phyloP scores from a whole-genome alignment of 64 coral and sea anemone genomes.

The Actinia equina region DNA sequence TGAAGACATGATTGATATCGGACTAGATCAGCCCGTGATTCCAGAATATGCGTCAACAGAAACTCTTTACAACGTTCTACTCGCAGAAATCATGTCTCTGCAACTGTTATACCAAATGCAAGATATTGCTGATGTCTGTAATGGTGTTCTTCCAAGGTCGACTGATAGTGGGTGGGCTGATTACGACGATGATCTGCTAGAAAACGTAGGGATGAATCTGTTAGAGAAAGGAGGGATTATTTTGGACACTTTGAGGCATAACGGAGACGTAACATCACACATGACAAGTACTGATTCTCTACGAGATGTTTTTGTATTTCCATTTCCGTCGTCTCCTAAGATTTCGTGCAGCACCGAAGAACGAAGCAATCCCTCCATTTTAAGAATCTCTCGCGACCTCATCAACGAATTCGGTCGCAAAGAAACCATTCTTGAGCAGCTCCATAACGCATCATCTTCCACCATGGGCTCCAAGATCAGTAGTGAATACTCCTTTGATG shows the following conservation, averaged over 20 bases:
- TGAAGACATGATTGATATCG: not conserved
- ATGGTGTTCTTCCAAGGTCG: slow-evolving; percentile 36
- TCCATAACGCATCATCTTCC: not conserved
- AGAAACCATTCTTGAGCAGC: not conserved
- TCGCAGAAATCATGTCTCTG: slow-evolving; percentile 92
- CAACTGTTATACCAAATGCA: slow-evolving; percentile 92
- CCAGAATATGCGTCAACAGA: slow-evolving; percentile 42
- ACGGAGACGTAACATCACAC: slow-evolving; percentile 60
- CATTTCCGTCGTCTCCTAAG: slow-evolving; percentile 39
- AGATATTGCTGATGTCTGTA: slow-evolving; percentile 77
- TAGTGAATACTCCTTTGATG: not conserved
- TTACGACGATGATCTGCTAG: slow-evolving; percentile 79
- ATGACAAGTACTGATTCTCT: slow-evolving; percentile 71
- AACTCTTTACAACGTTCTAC: slow-evolving; percentile 78
- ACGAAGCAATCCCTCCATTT: slow-evolving; percentile 38
- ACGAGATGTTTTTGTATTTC: slow-evolving; percentile 56
- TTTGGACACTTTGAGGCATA: slow-evolving; percentile 71
- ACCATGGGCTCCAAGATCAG: slow-evolving; percentile 10
- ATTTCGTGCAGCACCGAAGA: slow-evolving; percentile 28
- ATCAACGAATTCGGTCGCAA: not conserved
- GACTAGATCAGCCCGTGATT: not conserved
- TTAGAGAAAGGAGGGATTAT: slow-evolving; percentile 88
- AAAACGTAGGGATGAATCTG: slow-evolving; percentile 64
- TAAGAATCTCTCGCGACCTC: not conserved
- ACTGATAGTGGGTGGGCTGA: slow-evolving; percentile 86